A percentile compares a stretch with the other conserved stretches of the same genome.
Evolutionary conservation across 2,888 invertebrate genomes (phyloP).

Genomic region (Spilosoma lubricipeda): DNA sequence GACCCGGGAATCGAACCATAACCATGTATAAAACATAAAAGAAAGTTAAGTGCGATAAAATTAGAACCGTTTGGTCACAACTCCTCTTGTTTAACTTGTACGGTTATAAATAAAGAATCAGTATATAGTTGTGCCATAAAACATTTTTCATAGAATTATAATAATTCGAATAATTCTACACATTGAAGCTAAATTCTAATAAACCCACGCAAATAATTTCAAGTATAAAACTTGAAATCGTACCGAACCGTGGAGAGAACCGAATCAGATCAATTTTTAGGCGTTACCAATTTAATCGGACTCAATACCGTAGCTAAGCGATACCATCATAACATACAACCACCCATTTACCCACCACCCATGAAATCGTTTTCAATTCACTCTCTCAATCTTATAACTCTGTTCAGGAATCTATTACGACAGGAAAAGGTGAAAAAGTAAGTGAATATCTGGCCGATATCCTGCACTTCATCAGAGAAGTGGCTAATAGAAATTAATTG

Average conservation of each 20-base stretch:
- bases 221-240: neutral
- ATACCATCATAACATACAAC: constrained; percentile 12
- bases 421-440: constrained; percentile 13
- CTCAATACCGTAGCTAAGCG: constrained; percentile 8
- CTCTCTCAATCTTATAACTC: constrained; percentile 14
- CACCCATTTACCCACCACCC: neutral
- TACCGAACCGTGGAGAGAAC: neutral
- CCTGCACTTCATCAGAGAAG: constrained; percentile 13
- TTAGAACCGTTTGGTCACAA: too few relatives aligned
- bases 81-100: too few relatives aligned
- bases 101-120: neutral
- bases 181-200: neutral
- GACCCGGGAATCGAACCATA: too few relatives aligned
- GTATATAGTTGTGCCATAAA: neutral
- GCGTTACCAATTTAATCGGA: neutral
- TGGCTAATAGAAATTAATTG: constrained; percentile 15
- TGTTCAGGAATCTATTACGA: constrained; percentile 17
- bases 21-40: too few relatives aligned
- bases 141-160: neutral
- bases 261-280: neutral
- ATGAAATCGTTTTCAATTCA: constrained; percentile 19
- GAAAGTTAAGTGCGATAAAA: too few relatives aligned
- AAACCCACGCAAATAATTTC: neutral
- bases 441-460: constrained; percentile 2
- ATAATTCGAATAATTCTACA: neutral